A percentile compares a stretch with the other conserved stretches of the same genome.
These are phyloP conservation scores for Trachelus stipa DNA, from an alignment of 2,888 invertebrate species.

Conservation along the genomic window DNA sequence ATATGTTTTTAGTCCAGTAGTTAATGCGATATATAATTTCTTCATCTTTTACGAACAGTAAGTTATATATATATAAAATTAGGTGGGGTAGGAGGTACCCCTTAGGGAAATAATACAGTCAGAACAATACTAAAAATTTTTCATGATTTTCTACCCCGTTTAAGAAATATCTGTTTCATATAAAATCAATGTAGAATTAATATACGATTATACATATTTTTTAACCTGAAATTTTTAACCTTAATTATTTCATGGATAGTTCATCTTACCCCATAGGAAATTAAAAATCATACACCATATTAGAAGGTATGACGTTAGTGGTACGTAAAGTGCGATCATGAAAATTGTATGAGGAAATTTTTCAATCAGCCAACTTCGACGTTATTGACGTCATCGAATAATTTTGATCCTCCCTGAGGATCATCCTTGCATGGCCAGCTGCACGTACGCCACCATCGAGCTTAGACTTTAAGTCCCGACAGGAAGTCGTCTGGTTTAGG, in stretches of 20 bases:
- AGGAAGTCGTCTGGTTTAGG: neutral
- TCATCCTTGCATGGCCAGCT: neutral
- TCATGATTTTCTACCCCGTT: neutral
- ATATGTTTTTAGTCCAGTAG: neutral
- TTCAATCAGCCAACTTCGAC: neutral
- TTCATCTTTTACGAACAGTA: neutral
- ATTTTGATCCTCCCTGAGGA: neutral
- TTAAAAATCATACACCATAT: neutral
- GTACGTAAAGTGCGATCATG: neutral
- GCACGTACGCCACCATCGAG: neutral
- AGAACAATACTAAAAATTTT: neutral
- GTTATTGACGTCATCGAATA: slow-evolving; percentile 1
- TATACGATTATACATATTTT: neutral
- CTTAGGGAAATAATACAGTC: neutral
- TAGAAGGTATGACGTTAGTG: neutral
- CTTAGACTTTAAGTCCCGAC: neutral
- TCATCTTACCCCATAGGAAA: too few relatives aligned
- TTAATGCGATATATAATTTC: neutral
- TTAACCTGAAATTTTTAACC: neutral
- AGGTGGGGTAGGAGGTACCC: neutral
- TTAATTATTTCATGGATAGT: neutral
- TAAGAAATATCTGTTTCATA: neutral
- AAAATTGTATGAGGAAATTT: neutral
- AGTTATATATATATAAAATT: neutral
- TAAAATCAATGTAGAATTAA: neutral